Evolutionary conservation across 2,113 vertebrate genomes (phyloP).

Genomic region (Petaurus breviceps): DNA sequence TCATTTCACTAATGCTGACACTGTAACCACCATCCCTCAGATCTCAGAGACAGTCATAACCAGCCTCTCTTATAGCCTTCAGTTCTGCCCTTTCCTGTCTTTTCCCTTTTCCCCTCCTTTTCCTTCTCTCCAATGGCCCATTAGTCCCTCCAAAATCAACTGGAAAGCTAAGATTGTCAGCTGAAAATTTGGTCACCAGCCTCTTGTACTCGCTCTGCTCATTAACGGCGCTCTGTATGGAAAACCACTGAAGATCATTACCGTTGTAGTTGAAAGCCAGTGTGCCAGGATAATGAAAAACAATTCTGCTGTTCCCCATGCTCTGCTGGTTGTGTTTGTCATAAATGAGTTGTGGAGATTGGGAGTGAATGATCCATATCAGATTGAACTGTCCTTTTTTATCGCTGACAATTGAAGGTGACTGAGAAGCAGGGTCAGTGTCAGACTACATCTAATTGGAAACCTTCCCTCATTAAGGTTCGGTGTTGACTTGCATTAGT

Average conservation of each 20-base stretch:
- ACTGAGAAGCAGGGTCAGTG: constrained; percentile 87
- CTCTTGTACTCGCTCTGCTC: constrained; percentile 78
- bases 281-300: constrained; percentile 91
- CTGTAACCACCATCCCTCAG: neutral
- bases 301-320: constrained; percentile 88
- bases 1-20: neutral
- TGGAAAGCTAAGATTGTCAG: constrained; percentile 72
- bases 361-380: constrained; percentile 91
- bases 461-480: constrained; percentile 86
- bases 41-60: neutral
- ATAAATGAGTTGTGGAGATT: constrained; percentile 91
- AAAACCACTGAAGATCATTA: constrained; percentile 91
- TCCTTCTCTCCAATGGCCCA: constrained; percentile 51
- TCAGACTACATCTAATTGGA: constrained; percentile 86
- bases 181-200: constrained; percentile 73
- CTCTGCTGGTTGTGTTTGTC: constrained; percentile 91
- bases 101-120: constrained; percentile 40
- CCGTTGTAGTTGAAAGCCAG: constrained; percentile 85
- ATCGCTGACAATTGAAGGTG: constrained; percentile 90
- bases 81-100: neutral
- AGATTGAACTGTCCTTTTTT: constrained; percentile 89
- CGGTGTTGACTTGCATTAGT: constrained; percentile 84
- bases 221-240: constrained; percentile 85
- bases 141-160: constrained; percentile 78
- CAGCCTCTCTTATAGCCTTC: neutral